Evolutionary conservation across 2,113 vertebrate species (phyloP), one percentile per base, ranked within the genome.

Genomic region (Dromaius novaehollandiae): DNA sequence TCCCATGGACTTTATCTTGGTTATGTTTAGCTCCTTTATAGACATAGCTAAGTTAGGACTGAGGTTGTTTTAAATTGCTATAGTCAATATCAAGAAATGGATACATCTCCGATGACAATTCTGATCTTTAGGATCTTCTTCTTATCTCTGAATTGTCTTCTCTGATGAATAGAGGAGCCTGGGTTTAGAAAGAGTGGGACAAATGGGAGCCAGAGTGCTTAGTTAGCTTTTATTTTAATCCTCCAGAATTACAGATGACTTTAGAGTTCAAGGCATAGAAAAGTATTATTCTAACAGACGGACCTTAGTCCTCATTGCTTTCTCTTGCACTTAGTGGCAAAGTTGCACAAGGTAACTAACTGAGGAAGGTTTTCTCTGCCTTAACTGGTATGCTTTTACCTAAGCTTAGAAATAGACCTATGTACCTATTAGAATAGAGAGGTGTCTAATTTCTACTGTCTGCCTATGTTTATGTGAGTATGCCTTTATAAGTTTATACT

Each of bases 361-460:
- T 48, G 68, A 24, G 40, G 11, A 80, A 74, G 7, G 3, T 16
- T 80, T 74, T 50, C 55, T 11, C 9, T 44, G 16, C 69, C 13
- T 65, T 53, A 21, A 30, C 16, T 13, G 4, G 3, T 55, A 30
- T 9, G 5, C 7, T 11, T 46, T 68, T 75, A 80, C 24, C 28
- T 55, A 63, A 40, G 42, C 6, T 58, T 81, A 38, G 36, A 80
- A 36, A 40, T 2, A 68, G 12, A 71, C 34, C 28, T 76, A 26
- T 0, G 0, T 22, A 25, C n/a, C 21, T 56, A 5, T 36, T n/a
- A 58, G 17, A 13, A 32, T 6, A 70, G 30, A 56, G 30, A 22
- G 26, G 13, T 61, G 38, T 20, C 51, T 48, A 7, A 17, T 78
- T 76, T 61, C 60, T 61, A 22, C 55, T 79, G 21, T 60, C 12